phyloP scores from a whole-genome alignment of 2,797 vertebrate species.

The Spinus olivaceus region DNA sequence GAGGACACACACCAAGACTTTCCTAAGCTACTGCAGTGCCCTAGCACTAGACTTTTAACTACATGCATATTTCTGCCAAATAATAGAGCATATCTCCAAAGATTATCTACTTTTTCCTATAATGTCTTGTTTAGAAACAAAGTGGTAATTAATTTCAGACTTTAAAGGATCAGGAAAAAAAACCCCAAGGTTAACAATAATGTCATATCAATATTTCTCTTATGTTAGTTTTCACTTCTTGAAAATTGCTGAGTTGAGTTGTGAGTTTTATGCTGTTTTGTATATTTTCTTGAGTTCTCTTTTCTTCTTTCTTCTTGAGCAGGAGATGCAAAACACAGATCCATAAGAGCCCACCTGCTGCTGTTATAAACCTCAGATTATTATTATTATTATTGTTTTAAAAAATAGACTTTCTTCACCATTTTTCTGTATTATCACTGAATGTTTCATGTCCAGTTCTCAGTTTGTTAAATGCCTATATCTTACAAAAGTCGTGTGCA shows the following conservation, averaged over 20 bases:
- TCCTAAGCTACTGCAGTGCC: not conserved
- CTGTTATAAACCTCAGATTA: slow-evolving; percentile 51
- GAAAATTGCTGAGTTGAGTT: not conserved
- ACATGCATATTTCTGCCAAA: not conserved
- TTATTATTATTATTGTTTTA: not conserved
- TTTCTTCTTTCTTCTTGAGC: slow-evolving; percentile 60
- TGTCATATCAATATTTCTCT: not conserved
- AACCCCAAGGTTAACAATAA: not conserved
- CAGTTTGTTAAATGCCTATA: not conserved
- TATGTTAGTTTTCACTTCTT: not conserved
- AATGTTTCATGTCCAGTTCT: slow-evolving; percentile 3
- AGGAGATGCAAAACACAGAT: slow-evolving; percentile 59
- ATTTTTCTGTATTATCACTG: not conserved
- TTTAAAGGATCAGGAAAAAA: not conserved
- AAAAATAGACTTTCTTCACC: slow-evolving; percentile 6
- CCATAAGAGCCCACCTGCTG: not conserved
- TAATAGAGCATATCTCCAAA: not conserved
- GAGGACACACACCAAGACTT: not conserved
- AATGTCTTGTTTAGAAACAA: not conserved
- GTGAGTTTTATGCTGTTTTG: not conserved
- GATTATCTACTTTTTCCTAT: not conserved
- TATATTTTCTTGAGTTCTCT: slow-evolving; percentile 59
- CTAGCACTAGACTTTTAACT: not conserved
- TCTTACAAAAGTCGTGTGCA: not conserved
- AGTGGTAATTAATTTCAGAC: not conserved